phyloP scores from a whole-genome alignment of 1,140 invertebrate species.

The Calliopsis andreniformis region DNA sequence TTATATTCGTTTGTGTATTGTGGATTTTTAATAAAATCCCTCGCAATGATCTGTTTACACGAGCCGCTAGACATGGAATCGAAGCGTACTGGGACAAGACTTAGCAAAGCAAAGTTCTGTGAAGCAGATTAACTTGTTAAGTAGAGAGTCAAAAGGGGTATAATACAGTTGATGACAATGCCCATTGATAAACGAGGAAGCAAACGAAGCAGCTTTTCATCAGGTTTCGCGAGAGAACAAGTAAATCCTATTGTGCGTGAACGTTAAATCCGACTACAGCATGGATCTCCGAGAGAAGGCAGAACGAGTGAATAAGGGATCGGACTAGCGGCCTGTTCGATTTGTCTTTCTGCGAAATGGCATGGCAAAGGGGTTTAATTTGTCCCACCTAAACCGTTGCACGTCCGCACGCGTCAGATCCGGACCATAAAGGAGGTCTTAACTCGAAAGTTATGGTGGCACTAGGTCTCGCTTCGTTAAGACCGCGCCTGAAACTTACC shows the following conservation, averaged over 20 bases:
- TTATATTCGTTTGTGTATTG: background rate
- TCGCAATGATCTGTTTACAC: constrained; percentile 25
- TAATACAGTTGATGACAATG: background rate
- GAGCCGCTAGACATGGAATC: constrained; percentile 22
- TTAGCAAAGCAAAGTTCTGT: background rate
- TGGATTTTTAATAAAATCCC: constrained; percentile 55
- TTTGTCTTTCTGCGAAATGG: background rate
- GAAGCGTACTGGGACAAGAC: constrained; percentile 17
- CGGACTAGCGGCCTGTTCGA: background rate
- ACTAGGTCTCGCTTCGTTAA: constrained; percentile 63
- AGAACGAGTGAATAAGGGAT: no score
- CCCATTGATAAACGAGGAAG: background rate
- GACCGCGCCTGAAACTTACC: constrained; percentile 57
- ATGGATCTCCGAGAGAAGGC: background rate
- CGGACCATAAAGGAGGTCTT: constrained; percentile 52
- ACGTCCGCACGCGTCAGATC: constrained; percentile 17
- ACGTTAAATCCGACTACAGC: constrained; percentile 1
- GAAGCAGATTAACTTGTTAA: constrained; percentile 10
- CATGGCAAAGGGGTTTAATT: background rate
- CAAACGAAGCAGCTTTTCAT: background rate
- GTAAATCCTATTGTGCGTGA: background rate
- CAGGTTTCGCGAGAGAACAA: background rate
- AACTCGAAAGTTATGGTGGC: constrained; percentile 40
- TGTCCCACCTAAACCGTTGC: background rate
- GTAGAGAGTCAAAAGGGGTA: background rate